Base-by-base conservation (phyloP, 2,888 invertebrate species). In the Scaeva pyrastri region DNA sequence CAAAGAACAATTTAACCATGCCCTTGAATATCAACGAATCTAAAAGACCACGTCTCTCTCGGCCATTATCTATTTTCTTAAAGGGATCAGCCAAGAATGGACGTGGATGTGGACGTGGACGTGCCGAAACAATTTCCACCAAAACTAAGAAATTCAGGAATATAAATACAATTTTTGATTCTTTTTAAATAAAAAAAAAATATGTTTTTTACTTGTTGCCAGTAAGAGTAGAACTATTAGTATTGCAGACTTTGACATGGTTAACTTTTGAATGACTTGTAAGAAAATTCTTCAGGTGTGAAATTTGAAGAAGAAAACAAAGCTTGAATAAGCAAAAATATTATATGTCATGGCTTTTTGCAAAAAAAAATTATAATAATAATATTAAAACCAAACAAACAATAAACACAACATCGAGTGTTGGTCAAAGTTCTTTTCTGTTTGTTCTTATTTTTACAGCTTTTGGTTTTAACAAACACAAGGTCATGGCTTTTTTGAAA, bases 231-330 rank as follows among this genome's bases (percentile, higher is more conserved):
- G 39, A 52, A 52, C 52, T 50, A 68, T 52, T 6, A 52, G 14
- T 11, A 68, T 52, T 68, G 68, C 36, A 52, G n/a, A 39, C 52
- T 52, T 68, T 21, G 68, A 52, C 68, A 68, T 68, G 68, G 52
- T 52, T n/a, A 7, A 19, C 36, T 39, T 52, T 39, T 7, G 52
- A 68, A 68, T 68, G 68, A 41, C 23, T 50, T 39, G 5, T 3
- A 14, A 16, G 5, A 50, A 21, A 39, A 39, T 21, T 31, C n/a
- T 68, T 68, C n/a, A 68, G 11, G n/a, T 23, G 23, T 23, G 23
- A 21, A 11, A 3, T 8, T 39, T 41, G n/a, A 10, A n/a, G 26
- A 14, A 52, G n/a, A 23, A 39, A n/a, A 68, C 21, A 1, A 4
- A 36, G n/a, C 3, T 7, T n/a, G 21, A 36, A 21, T 36, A 50